A percentile compares a stretch with the other conserved stretches of the same genome.
phyloP scores from a whole-genome alignment of 2,888 invertebrate species.

The Patella pellucida region DNA sequence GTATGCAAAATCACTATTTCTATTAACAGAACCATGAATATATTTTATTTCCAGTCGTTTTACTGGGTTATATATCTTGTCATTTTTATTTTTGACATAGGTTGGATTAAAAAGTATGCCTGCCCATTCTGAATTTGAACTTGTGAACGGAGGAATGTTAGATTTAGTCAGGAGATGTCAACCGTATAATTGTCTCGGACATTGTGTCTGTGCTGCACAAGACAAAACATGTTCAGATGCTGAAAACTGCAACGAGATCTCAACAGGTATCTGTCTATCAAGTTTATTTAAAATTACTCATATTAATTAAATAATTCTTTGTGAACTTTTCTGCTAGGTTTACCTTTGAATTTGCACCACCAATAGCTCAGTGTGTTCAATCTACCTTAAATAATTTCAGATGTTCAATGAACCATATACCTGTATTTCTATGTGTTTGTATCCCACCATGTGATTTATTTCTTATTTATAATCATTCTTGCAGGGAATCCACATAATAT shows the following conservation, averaged over 20 bases:
- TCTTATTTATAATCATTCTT: background rate
- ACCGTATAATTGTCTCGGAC: background rate
- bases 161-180: background rate
- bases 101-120: background rate
- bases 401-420: too few relatives aligned
- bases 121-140: background rate
- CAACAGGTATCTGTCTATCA: background rate
- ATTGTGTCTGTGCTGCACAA: background rate
- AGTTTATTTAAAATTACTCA: background rate
- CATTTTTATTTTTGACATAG: background rate
- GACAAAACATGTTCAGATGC: background rate
- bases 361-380: too few relatives aligned
- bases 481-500: background rate
- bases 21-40: too few relatives aligned
- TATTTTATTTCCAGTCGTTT: too few relatives aligned
- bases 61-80: background rate
- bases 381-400: background rate
- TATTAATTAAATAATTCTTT: background rate
- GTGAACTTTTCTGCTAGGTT: background rate
- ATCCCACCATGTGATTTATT: background rate
- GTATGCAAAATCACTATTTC: too few relatives aligned
- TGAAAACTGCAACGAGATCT: background rate
- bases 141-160: background rate
- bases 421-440: too few relatives aligned
- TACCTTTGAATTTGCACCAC: too few relatives aligned